Base-by-base conservation (phyloP, 2,113 vertebrate species). In the Actenoides hombroni region DNA sequence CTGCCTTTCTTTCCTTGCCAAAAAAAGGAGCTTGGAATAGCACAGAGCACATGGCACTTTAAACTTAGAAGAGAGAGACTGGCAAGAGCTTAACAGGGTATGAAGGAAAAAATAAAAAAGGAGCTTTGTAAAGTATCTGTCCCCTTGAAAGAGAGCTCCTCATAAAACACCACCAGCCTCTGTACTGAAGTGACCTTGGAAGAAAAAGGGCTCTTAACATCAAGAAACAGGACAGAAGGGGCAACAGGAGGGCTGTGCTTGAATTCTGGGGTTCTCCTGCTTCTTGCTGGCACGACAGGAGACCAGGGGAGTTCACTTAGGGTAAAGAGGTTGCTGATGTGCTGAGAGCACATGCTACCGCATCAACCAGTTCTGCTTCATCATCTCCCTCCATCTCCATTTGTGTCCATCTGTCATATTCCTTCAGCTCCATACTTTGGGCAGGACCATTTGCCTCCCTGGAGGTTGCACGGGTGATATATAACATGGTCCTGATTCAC, bases 1-100 rank as follows among this genome's bases (percentile, higher is more conserved):
- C 77, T 94, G 93, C 57, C 48, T 96, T 92, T 67, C 79, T 83
- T 60, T 84, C 21, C 90, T 59, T 94, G 94, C 90, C 92, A 93
- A 54, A 90, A 87, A 48, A n/a, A 79, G 78, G 78, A 82, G 48
- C 80, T 71, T 81, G 88, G 92, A 93, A 95, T 33, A 92, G 80
- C 76, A 86, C 49, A 53, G 73, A 94, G 83, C 88, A 96, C 95
- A 93, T 82, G 88, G 73, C 88, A 92, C 77, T 84, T 88, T 7
- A 67, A 88, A 63, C 73, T 93, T 40, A 60, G 67, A 68, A 78
- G 35, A 92, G 57, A 83, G 46, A 96, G 61, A 68, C 77, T 84
- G 73, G 56, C 67, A 86, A 24, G 59, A 93, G 83, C 54, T 77
- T 70, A 33, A 37, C 14, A 56, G 83, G 35, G 26, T 5, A 80